Evolutionary conservation across 2,888 invertebrate species (phyloP), one percentile per base, ranked within the genome.

Genomic region (Eupithecia pulchellata): DNA sequence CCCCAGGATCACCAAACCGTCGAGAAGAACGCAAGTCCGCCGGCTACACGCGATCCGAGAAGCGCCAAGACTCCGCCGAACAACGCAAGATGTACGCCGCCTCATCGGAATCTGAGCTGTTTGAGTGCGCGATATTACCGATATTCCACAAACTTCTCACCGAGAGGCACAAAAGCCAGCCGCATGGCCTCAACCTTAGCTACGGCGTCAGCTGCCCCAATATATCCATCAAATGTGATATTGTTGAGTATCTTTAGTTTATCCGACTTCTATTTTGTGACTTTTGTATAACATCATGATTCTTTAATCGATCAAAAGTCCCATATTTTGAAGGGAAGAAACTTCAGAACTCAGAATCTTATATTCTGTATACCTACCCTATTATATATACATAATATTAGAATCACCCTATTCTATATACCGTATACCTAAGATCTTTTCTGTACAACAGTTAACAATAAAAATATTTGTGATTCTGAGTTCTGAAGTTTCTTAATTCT

Each of bases 191-290:
- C 27, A 96, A 96, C 86, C 95, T 96, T 42, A 96, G 95, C 36
- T 97, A 96, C 78, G 97, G 98, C 69, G 96, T 98, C 80, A 98
- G 98, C 84, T 98, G 98, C 89, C 98, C 98, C 34, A 98, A 98
- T 95, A 98, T 98, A 93, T 98, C 98, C 75, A 98, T 98, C 82
- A 98, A 98, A 93, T 98, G 98, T 95, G 98, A 98, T 95, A 98
- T 98, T 84, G 98, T 98, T 82, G 98, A 98, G 87, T 98, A 98
- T 92, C 96, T 98, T 47, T 72, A 70, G 55, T 57, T 57, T 55
- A 27, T 57, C 42, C 27, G 34, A n/a, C 4, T 9, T 58, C n/a
- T 60, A 60, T 29, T 60, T 60, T 20, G 57, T 65, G 57, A 65
- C 17, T 57, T 36, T 27, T 42, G 34, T 55, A 27, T 25, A 52